These are phyloP conservation scores for Balaeniceps rex DNA, from an alignment of 2,113 vertebrate species.

Conservation along the genomic window DNA sequence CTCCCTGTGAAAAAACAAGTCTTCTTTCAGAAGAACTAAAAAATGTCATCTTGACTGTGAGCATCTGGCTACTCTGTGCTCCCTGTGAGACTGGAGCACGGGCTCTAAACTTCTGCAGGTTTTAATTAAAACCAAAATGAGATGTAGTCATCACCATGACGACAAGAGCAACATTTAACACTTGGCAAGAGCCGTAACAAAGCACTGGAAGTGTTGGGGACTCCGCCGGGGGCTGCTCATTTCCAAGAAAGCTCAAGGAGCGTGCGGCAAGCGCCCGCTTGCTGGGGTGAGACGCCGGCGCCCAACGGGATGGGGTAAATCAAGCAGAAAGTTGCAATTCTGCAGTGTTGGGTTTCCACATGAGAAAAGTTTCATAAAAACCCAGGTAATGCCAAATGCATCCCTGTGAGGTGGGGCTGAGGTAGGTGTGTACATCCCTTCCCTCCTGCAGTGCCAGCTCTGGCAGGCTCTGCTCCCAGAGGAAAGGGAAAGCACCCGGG, in stretches of 20 bases:
- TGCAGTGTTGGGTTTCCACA: background rate
- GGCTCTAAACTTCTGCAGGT: background rate
- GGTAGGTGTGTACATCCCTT: background rate
- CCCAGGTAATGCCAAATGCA: background rate
- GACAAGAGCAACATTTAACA: background rate
- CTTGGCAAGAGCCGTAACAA: conserved; percentile 5
- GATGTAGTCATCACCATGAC: background rate
- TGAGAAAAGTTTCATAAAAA: background rate
- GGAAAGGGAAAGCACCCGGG: background rate
- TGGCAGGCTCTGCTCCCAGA: fast-evolving
- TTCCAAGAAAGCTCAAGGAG: background rate
- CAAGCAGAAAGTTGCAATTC: background rate
- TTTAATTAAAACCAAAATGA: conserved; percentile 46
- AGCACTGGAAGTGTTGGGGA: conserved; percentile 10
- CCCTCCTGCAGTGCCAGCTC: background rate
- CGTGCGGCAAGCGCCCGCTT: fast-evolving
- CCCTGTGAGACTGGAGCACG: background rate
- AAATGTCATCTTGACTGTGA: background rate
- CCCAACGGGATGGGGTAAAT: background rate
- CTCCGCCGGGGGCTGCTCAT: background rate
- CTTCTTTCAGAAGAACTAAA: background rate
- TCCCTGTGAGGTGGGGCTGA: background rate
- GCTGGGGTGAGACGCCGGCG: fast-evolving
- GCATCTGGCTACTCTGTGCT: background rate
- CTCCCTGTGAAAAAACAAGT: background rate